These are phyloP conservation scores for Burhinus oedicnemus DNA, from an alignment of 2,113 vertebrate genomes.

Conservation along the genomic window DNA sequence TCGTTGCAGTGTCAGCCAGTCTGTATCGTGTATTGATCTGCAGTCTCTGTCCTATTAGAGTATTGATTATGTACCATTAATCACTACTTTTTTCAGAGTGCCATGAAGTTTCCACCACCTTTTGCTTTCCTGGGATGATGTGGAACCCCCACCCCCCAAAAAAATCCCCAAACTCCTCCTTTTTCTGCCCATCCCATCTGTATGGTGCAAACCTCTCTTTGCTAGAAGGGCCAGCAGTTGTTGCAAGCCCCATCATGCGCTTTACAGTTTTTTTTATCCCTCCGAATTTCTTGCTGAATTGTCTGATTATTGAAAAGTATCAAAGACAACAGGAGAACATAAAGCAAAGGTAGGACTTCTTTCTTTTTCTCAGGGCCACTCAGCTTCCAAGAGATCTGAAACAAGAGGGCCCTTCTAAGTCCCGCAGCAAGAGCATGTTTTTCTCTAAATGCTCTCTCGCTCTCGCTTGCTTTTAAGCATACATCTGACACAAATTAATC, in stretches of 20 bases:
- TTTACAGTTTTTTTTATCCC: not conserved
- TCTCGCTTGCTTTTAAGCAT: slow-evolving; percentile 31
- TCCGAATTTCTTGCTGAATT: not conserved
- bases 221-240: not conserved
- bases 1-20: not conserved
- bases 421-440: not conserved
- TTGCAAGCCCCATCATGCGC: not conserved
- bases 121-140: not conserved
- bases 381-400: not conserved
- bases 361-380: not conserved
- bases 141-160: rapidly evolving
- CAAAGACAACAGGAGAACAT: not conserved
- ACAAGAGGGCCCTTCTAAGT: not conserved
- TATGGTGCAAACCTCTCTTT: not conserved
- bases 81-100: not conserved
- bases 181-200: not conserved
- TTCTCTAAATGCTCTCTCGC: not conserved
- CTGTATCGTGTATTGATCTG: not conserved
- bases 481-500: slow-evolving; percentile 72
- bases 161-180: not conserved
- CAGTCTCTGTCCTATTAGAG: not conserved
- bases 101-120: not conserved
- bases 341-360: not conserved
- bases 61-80: not conserved
- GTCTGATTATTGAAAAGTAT: not conserved